phyloP scores from a whole-genome alignment of 2,113 vertebrate genomes.

The Dicaeum eximium region DNA sequence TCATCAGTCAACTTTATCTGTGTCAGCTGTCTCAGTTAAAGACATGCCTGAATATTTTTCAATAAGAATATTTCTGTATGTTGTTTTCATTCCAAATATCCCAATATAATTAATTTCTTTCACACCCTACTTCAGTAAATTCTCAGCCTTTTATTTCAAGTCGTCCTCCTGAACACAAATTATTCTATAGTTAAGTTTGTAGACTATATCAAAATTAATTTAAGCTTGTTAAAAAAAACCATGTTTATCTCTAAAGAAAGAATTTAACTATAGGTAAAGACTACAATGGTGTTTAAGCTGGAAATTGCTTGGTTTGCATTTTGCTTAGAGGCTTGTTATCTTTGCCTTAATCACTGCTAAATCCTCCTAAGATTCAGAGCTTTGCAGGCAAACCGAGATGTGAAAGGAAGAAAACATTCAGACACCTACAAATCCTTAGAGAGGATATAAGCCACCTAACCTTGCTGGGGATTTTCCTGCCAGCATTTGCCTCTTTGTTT shows the following conservation, averaged over 20 bases:
- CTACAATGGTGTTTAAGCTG: neutral
- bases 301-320: neutral
- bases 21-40: neutral
- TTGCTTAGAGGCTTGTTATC: neutral
- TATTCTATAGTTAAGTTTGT: neutral
- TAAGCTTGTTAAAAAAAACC: neutral
- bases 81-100: neutral
- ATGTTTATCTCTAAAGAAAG: neutral
- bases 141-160: neutral
- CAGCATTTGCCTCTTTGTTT: neutral
- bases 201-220: neutral
- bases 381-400: neutral
- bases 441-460: neutral
- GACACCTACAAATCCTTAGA: neutral
- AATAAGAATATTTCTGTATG: neutral
- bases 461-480: neutral
- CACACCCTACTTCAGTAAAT: neutral
- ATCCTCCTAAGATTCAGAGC: neutral
- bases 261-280: neutral
- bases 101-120: neutral
- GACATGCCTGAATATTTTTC: neutral
- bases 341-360: slow-evolving; percentile 22
- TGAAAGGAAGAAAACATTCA: neutral
- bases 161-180: neutral
- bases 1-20: neutral